Base-by-base conservation (phyloP, 2,888 invertebrate species). In the Bruchidius siliquastri region DNA sequence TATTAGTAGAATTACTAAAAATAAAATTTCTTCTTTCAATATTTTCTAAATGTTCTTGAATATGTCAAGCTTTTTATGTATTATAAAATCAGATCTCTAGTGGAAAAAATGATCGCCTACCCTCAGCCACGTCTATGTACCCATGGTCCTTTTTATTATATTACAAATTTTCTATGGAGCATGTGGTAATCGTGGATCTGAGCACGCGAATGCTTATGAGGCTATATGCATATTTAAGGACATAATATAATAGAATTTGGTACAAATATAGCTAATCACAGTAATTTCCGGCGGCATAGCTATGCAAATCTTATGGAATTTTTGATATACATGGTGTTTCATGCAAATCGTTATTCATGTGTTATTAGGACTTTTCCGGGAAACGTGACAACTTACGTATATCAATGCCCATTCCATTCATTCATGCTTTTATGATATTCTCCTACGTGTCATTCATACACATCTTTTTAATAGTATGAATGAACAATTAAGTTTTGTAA, bases 151-250 rank as follows among this genome's bases (percentile, higher is more conserved):
- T 68, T 74, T 76, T 77, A 78, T 79, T 79, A 80, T 77, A 75
- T 76, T 77, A 77, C 77, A 76, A 74, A 76, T 78, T 77, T 78
- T 73, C 76, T 74, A 71, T 73, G 73, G 71, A 13, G 77, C 69
- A 18, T 69, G 20, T 73, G 75, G 72, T 78, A 76, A 73, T 76
- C 74, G 72, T 73, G 73, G 74, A 79, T 79, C 75, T 75, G 69
- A 72, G 76, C 79, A 80, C 78, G 80, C 79, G 73, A 78, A 71
- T 49, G 18, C 10, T 49, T 13, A 49, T 13, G 49, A 49, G 18
- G 49, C 49, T 8, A 49, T 49, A 49, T 49, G 49, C 49, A 49
- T 49, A 49, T 49, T 49, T 49, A 72, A 69, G 73, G 72, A 74
- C 74, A 69, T 73, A 74, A 75, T 75, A 73, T 72, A 76, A 73